A percentile compares a stretch with the other conserved stretches of the same genome.
Conservation (phyloP, 35 echinoderm and acorn worm species). For the Ophioderma brevispina region DNA sequence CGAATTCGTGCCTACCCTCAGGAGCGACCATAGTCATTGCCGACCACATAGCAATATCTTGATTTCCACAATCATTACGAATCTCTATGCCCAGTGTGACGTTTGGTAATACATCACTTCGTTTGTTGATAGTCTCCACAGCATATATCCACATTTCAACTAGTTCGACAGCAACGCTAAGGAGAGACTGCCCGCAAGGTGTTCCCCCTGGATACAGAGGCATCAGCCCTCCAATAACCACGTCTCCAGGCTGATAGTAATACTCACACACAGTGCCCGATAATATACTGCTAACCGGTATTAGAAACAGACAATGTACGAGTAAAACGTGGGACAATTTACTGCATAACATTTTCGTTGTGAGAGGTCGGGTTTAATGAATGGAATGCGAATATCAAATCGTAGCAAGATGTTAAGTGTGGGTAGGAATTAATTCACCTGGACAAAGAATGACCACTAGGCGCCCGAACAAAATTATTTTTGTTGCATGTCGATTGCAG, state of each 20-base stretch:
- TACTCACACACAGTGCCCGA: background rate
- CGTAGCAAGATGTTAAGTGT: no score
- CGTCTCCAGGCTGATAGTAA: background rate
- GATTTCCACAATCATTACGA: background rate
- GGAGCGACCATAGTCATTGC: background rate
- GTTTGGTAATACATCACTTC: background rate
- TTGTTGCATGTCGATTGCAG: no score
- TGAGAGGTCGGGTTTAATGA: no score
- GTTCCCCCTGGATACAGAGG: background rate
- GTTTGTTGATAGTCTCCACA: background rate
- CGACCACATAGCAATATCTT: background rate
- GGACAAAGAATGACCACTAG: no score
- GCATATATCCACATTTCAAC: background rate
- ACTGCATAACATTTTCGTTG: no score
- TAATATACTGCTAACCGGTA: no score
- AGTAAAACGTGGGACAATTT: no score
- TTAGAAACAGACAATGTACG: no score
- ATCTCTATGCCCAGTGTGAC: background rate
- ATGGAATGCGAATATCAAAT: no score
- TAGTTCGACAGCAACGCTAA: background rate
- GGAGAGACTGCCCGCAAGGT: background rate
- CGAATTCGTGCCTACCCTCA: background rate
- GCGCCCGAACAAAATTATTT: no score
- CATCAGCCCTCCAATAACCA: background rate
- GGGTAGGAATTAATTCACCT: no score